Conservation (phyloP, 2,888 invertebrate genomes). For the Aspidiotus destructor region DNA sequence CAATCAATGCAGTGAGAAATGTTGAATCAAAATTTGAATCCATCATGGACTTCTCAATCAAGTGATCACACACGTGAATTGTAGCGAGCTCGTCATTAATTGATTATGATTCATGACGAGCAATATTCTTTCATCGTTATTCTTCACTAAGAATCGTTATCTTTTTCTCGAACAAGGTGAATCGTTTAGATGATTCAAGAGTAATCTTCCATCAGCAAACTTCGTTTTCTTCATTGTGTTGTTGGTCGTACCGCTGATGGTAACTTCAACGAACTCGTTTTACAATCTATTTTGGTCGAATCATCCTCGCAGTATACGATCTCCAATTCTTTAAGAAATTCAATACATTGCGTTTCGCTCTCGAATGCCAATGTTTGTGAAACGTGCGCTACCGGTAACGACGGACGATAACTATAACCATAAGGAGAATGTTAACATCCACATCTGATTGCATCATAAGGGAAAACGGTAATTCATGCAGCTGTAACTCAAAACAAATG, state of each 20-base stretch:
- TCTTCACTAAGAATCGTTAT: no score
- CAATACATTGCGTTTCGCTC: slow-evolving; percentile 68
- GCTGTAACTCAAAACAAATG: slow-evolving; percentile 29
- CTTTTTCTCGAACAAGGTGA: no score
- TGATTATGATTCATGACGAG: no score
- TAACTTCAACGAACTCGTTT: slow-evolving; percentile 45
- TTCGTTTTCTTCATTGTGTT: no score
- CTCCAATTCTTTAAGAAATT: slow-evolving; percentile 77
- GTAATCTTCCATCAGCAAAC: no score
- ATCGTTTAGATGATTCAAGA: no score
- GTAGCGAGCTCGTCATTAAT: no score
- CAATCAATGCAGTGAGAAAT: no score
- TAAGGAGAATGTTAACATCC: slow-evolving; percentile 11
- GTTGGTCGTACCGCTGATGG: background rate
- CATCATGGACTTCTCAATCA: no score
- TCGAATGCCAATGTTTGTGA: slow-evolving; percentile 80
- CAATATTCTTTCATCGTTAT: no score
- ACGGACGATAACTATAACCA: slow-evolving; percentile 82
- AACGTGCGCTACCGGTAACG: slow-evolving; percentile 77
- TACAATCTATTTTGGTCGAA: slow-evolving; percentile 78
- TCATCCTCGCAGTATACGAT: slow-evolving; percentile 55
- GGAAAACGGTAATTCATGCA: slow-evolving; percentile 23
- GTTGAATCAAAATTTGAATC: no score
- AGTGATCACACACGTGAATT: no score
- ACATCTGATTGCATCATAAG: slow-evolving; percentile 3